Evolutionary conservation across 2,888 invertebrate genomes (phyloP), one percentile per base, ranked within the genome.

Genomic region (Meiosimyza platycephala): DNA sequence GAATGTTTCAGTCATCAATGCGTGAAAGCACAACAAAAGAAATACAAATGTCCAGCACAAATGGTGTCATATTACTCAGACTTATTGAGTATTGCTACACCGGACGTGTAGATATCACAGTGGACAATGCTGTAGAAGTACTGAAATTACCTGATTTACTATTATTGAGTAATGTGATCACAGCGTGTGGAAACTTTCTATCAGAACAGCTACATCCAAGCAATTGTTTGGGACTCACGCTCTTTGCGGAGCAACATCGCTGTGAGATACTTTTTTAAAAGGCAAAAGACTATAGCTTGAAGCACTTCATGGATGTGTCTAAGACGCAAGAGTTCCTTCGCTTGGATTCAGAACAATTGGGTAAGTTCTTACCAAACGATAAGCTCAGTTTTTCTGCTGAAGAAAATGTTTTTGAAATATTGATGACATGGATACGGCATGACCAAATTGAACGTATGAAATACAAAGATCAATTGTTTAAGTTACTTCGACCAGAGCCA

Each of bases 21-120:
- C 22, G 22, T 2, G 22, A 22, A 22, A 22, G 22, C 22, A 22
- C 2, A 22, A 22, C 40, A 40, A 40, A 40, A 40, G 40, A 40
- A 40, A 40, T 40, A 40, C 1, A 40, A 40, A 40, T 40, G 40
- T 1, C 6, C 7, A 9, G 7, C 7, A 93, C 97, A 57, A 94
- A 95, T 83, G 92, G 95, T 22, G 94, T 95, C 84, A 95, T 96
- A 51, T 90, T 98, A 69, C 92, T 93, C 86, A 90, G 93, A 68
- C 90, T 98, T 69, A 92, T 98, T 47, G 92, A 93, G 84, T 98
- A 96, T 87, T 96, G 96, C 88, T 98, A 98, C 83, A 95, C 96
- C 76, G 97, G 87, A 12, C 85, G 83, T 63, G 86, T 93, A 77
- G 95, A 96, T 85, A 89, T 97, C 79, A 90, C 93, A 80, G 97